Conservation (phyloP, 2,113 vertebrate genomes). For the Otus sunia region DNA sequence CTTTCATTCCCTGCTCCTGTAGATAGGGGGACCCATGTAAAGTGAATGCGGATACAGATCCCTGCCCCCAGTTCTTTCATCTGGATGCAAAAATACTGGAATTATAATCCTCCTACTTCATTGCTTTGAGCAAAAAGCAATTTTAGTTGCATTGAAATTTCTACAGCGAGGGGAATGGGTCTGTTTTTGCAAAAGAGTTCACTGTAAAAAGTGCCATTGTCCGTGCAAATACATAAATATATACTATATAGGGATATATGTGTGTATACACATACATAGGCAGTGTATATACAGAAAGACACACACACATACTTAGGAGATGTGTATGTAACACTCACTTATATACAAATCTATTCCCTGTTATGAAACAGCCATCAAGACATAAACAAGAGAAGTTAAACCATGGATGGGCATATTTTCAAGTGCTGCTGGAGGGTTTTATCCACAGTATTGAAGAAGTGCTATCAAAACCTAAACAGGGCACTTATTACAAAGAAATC, state of each 20-base stretch:
- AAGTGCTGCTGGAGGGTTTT: slow-evolving; percentile 38
- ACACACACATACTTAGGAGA: slow-evolving; percentile 30
- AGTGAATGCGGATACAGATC: neutral
- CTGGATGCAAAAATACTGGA: neutral
- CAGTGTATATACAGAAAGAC: slow-evolving; percentile 17
- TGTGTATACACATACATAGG: neutral
- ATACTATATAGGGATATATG: neutral
- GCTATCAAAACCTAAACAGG: slow-evolving; percentile 54
- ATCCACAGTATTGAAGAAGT: slow-evolving; percentile 42
- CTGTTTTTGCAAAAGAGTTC: neutral
- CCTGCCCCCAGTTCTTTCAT: neutral
- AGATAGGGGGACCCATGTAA: slow-evolving; percentile 21
- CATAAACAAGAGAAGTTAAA: slow-evolving; percentile 58
- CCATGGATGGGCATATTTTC: neutral
- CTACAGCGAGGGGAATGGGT: neutral
- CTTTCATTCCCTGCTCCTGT: slow-evolving; percentile 2
- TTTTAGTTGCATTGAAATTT: neutral
- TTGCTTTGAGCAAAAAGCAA: neutral
- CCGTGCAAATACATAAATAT: neutral
- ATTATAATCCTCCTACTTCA: neutral
- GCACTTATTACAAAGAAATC: slow-evolving; percentile 43
- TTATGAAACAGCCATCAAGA: slow-evolving; percentile 47
- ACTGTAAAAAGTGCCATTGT: neutral
- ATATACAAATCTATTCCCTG: slow-evolving; percentile 49
- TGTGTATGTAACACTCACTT: slow-evolving; percentile 27